Base-by-base conservation (phyloP, 2,888 invertebrate genomes). In the Netelia melanura region DNA sequence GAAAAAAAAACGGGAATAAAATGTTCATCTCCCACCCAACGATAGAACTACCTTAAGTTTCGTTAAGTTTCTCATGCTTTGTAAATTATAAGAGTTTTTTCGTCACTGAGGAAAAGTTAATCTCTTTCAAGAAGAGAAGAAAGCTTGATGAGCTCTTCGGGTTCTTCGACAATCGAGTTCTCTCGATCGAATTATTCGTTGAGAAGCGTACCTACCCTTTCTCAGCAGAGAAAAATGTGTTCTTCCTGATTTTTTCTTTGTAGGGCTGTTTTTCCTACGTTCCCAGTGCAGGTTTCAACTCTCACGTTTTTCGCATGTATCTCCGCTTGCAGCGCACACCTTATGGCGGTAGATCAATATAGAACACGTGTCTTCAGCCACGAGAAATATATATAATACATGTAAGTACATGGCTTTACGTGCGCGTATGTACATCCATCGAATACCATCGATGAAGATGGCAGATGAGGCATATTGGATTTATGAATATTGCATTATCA, bases 401-500 rank as follows among this genome's bases (percentile, higher is more conserved):
- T 10, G 2, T 43, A 44, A 10, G 8, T 54, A 17, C 14, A 48
- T 48, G 14, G 3, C 10, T 48, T 14, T 48, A 48, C 14, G 14
- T 48, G 14, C 3, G 48, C 14, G 14, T 48, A 6, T 48, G 14
- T 48, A 54, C 54, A 25, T 48, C 61, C 71, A 78, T 71, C 87
- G 88, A 88, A 90, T 90, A 89, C 89, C 89, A 89, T 91, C 90
- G 82, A 89, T 89, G 88, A 89, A 87, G 86, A 87, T 67, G 62
- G 48, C 75, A 64, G 52, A 75, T 56, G 76, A 86, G 87, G 87
- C 87, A 90, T 90, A 91, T 91, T 88, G 90, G 88, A 90, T 91
- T 89, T 90, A 87, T 89, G 87, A 89, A 88, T 90, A 91, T 89
- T 88, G 88, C 86, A 89, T 89, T 78, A 87, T 85, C 84, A 80